Conservation (phyloP, 2,888 invertebrate genomes). For the Falcaria lacertinaria region DNA sequence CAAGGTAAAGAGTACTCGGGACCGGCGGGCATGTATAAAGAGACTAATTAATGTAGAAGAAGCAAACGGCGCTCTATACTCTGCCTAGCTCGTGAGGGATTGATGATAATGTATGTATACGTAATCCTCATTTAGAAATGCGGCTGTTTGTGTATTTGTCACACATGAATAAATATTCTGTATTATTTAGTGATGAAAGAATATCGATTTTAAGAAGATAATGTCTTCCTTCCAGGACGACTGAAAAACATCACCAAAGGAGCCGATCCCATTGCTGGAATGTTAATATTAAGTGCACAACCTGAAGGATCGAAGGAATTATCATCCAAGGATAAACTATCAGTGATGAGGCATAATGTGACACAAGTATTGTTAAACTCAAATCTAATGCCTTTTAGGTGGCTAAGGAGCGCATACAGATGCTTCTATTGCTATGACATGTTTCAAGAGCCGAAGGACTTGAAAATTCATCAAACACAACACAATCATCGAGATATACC, state of each 20-base stretch:
- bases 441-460: conserved; percentile 24
- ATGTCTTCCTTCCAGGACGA: conserved; percentile 28
- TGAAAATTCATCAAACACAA: conserved; percentile 25
- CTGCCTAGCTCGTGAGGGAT: no score
- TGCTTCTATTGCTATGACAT: conserved; percentile 40
- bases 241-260: conserved; percentile 1
- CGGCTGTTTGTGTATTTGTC: no score
- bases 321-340: conserved; percentile 13
- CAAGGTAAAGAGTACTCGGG: no score
- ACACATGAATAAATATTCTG: no score
- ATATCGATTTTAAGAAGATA: conserved; percentile 2
- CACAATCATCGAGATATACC: conserved; percentile 17
- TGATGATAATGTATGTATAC: no score
- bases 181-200: not conserved
- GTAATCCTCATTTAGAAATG: no score
- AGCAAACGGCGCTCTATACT: no score
- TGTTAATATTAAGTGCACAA: not conserved
- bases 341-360: conserved; percentile 32
- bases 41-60: no score
- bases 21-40: no score
- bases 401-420: conserved; percentile 30
- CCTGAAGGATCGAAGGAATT: conserved; percentile 4
- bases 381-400: conserved; percentile 34
- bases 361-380: conserved; percentile 32
- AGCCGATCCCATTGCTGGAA: not conserved